A percentile compares a stretch with the other conserved stretches of the same genome.
phyloP scores from a whole-genome alignment of 1,140 invertebrate genomes.

The Watersipora subatra region DNA sequence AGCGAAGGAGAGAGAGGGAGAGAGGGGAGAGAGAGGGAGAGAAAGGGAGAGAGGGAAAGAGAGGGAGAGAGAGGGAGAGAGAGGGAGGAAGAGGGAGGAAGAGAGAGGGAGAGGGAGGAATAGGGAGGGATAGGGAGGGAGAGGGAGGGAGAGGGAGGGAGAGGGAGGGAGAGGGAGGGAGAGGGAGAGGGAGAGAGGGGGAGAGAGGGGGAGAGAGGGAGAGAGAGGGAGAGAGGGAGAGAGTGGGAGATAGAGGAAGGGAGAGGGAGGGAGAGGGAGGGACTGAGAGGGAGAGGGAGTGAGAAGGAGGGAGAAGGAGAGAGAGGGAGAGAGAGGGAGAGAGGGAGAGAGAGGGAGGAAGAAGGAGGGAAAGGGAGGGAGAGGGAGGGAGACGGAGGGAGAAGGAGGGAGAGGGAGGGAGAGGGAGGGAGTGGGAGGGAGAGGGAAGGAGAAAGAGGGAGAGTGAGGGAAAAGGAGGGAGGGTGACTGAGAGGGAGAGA shows the following conservation, averaged over 20 bases:
- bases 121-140: slow-evolving; percentile 3
- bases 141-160: neutral
- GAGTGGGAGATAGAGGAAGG: neutral
- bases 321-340: neutral
- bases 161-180: slow-evolving; percentile 10
- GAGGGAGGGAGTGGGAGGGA: no score
- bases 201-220: slow-evolving; percentile 1
- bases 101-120: slow-evolving; percentile 1
- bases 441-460: neutral
- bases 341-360: neutral
- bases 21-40: slow-evolving; percentile 26
- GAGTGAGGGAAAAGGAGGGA: neutral
- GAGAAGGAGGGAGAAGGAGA: neutral
- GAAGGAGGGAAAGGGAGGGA: neutral
- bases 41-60: slow-evolving; percentile 22
- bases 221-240: neutral
- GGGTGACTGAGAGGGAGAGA: neutral
- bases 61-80: slow-evolving; percentile 38
- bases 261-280: neutral
- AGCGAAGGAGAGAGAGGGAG: slow-evolving; percentile 21
- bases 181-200: slow-evolving; percentile 11
- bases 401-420: no score
- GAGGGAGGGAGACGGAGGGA: no score
- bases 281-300: neutral
- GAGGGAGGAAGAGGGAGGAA: slow-evolving; percentile 24